Evolutionary conservation across 1,140 invertebrate species (phyloP), one percentile per base, ranked within the genome.

Genomic region (Drosophila pandora): DNA sequence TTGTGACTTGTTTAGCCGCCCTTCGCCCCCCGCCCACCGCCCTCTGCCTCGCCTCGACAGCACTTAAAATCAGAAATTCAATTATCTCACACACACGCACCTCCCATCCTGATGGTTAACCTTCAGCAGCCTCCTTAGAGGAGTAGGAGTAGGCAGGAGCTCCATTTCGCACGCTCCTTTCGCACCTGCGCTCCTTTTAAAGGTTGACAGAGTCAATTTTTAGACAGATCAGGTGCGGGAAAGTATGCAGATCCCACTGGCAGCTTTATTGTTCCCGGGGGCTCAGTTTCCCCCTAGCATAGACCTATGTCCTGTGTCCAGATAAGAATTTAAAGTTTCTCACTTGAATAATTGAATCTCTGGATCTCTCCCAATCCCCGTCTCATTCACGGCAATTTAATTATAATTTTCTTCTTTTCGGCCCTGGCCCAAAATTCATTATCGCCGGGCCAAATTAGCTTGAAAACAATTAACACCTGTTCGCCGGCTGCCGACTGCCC

Each of bases 381-480:
- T 37, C 58, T 56, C 74, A 78, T 81, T 63, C 47, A 49, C 52
- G 63, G 53, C 82, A 76, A 73, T 87, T 85, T 87, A 85, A 85
- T 85, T 85, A 85, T 85, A 85, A 85, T 87, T 78, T 82, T 73
- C 47, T 72, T 63, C 41, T 62, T 47, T 71, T 62, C 4, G 41
- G 22, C 55, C 47, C 30, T 54, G 37, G 58, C 56, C 43, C 39
- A 53, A 77, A 82, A 84, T 85, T 85, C 81, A 78, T 87, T 85
- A 85, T 85, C 73, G 63, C 30, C 13, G 45, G 71, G 69, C 65
- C 65, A 88, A 87, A 87, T 87, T 87, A 82, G 79, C 83, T 82
- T 79, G 78, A 83, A 85, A 87, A 87, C 82, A 87, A 87, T 87
- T 87, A 87, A 87, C 82, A 87, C 82, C 82, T 87, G 82, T 88